A percentile compares a stretch with the other conserved stretches of the same genome.
Conservation (phyloP, 64 coral and sea anemone species). For the Porites lutea region DNA sequence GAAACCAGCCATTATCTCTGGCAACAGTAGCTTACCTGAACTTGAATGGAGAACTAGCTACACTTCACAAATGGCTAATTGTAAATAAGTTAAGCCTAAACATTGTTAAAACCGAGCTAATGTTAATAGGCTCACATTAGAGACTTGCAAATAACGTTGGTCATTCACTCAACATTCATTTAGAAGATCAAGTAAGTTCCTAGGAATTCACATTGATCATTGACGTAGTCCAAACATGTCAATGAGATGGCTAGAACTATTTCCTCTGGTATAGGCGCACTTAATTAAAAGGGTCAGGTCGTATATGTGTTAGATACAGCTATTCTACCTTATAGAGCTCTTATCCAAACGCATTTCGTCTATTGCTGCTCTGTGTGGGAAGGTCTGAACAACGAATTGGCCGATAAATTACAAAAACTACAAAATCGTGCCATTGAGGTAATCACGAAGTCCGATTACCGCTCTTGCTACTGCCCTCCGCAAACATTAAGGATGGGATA, state of each 20-base stretch:
- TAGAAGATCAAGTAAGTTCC: slow-evolving; percentile 10
- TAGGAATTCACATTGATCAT: slow-evolving; percentile 26
- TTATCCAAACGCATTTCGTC: no score
- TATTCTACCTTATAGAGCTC: no score
- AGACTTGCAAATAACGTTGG: neutral
- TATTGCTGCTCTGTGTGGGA: no score
- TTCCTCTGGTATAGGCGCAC: neutral
- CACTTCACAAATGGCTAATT: slow-evolving; percentile 4
- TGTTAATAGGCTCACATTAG: slow-evolving; percentile 30
- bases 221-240: slow-evolving; percentile 5
- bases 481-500: no score
- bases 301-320: no score
- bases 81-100: slow-evolving; percentile 42
- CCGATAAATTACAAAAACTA: no score
- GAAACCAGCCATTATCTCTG: slow-evolving; percentile 26
- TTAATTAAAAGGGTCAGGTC: no score
- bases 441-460: no score
- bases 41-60: slow-evolving; percentile 11
- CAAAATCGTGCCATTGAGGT: no score
- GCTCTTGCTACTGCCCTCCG: no score
- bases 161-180: neutral
- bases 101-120: slow-evolving; percentile 23
- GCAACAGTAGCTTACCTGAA: neutral
- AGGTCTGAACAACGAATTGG: no score
- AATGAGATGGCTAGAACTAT: slow-evolving; percentile 4